A percentile compares a stretch with the other conserved stretches of the same genome.
Evolutionary conservation across 1,140 invertebrate genomes (phyloP).

Genomic region (Drosophila aff.): DNA sequence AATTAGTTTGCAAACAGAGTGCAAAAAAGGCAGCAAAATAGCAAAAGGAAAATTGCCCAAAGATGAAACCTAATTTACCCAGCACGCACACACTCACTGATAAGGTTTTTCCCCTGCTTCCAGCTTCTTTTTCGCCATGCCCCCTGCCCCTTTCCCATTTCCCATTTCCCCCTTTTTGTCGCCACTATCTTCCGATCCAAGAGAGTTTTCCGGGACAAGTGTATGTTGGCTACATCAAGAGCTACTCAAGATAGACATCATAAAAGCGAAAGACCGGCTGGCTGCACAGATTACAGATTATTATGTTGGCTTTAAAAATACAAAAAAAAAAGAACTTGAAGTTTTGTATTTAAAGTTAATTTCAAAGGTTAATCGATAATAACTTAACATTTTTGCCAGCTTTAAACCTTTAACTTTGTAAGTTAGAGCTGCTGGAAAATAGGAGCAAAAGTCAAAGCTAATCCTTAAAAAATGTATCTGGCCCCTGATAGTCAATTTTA

Average conservation of each 20-base stretch:
- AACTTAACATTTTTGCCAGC: not conserved
- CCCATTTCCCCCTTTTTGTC: not conserved
- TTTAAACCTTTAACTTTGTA: not conserved
- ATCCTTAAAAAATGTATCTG: not conserved
- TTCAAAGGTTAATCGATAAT: not conserved
- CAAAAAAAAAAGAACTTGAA: not conserved
- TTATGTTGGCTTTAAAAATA: not conserved
- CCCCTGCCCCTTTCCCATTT: too few species aligned
- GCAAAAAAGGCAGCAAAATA: constrained; percentile 62
- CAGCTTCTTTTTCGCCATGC: not conserved
- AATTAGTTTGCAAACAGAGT: constrained; percentile 82
- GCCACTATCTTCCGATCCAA: constrained; percentile 5
- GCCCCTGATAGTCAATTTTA: not conserved
- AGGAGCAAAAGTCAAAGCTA: not conserved
- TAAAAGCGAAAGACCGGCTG: constrained; percentile 12
- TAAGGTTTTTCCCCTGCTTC: constrained; percentile 18
- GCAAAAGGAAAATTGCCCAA: constrained; percentile 64
- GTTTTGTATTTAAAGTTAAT: not conserved
- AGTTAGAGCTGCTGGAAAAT: not conserved
- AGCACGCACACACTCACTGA: constrained; percentile 38
- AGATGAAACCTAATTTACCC: constrained; percentile 80
- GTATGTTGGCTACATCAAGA: constrained; percentile 19
- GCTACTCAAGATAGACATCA: constrained; percentile 37
- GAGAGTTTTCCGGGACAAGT: constrained; percentile 20
- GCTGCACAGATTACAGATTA: constrained; percentile 9